Percentiles rank a stretch among this genome's conserved stretches.
These are phyloP conservation scores for Willisornis vidua DNA, from an alignment of 2,113 vertebrate genomes.

Conservation along the genomic window DNA sequence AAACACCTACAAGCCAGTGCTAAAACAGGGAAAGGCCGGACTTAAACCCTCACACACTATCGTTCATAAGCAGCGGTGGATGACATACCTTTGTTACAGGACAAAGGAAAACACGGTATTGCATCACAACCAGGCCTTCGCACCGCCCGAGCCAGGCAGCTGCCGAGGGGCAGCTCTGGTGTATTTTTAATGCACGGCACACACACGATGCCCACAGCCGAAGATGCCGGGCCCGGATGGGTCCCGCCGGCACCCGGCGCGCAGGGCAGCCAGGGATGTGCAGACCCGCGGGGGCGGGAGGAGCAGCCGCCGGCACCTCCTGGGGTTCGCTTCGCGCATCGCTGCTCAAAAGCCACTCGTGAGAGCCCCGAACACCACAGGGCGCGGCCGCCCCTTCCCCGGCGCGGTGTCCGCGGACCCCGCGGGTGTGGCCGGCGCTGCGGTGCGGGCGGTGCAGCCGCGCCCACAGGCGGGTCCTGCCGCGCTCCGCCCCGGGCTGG, in stretches of 20 bases:
- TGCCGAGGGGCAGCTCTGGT: background rate
- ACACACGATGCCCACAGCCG: background rate
- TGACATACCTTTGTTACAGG: background rate
- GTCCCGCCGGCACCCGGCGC: rapidly evolving
- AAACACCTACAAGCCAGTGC: background rate
- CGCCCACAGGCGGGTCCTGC: too few relatives aligned
- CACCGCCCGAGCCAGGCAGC: background rate
- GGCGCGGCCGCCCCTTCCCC: too few relatives aligned
- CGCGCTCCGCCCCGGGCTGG: too few relatives aligned
- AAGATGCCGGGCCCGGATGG: background rate
- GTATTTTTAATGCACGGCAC: background rate
- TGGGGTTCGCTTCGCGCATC: too few relatives aligned
- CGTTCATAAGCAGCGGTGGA: background rate
- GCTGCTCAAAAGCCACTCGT: too few relatives aligned
- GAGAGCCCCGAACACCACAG: too few relatives aligned
- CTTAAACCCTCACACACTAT: background rate
- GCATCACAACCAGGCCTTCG: background rate
- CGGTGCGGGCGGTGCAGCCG: too few relatives aligned
- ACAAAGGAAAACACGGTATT: background rate
- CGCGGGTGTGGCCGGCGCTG: too few relatives aligned
- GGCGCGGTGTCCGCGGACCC: too few relatives aligned
- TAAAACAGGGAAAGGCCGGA: background rate
- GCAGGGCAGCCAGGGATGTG: background rate
- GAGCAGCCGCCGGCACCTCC: too few relatives aligned
- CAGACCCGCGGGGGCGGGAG: too few relatives aligned